Evolutionary conservation across 2,113 vertebrate species (phyloP).

Genomic region (Sinocyclocheilus rhinocerous): DNA sequence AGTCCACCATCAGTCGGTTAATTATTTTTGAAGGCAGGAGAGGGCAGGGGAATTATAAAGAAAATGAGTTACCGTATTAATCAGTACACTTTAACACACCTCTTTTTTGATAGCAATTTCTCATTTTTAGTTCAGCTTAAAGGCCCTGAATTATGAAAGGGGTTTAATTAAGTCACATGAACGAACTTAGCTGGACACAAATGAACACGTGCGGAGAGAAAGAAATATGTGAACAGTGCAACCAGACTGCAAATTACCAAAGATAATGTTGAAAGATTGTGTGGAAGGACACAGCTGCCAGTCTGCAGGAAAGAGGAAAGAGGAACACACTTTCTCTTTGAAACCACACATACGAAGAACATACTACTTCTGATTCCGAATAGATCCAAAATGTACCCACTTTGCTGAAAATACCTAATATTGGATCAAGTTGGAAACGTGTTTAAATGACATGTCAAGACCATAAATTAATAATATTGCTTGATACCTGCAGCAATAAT

Average conservation of each 20-base stretch:
- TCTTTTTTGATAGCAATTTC: conserved; percentile 76
- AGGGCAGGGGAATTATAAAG: background rate
- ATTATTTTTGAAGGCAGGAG: background rate
- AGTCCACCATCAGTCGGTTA: background rate
- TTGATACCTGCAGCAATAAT: background rate
- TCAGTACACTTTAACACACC: conserved; percentile 75
- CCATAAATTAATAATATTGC: background rate
- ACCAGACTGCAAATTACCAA: conserved; percentile 2
- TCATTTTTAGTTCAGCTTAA: conserved; percentile 74
- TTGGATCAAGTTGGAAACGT: too few species aligned
- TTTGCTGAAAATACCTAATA: too few species aligned
- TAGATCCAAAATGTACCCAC: background rate
- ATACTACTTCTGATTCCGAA: background rate
- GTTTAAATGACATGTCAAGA: background rate
- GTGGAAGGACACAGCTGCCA: background rate
- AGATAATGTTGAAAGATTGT: background rate
- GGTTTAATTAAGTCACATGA: conserved; percentile 5
- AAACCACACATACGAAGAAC: background rate
- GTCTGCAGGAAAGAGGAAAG: background rate
- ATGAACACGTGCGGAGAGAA: background rate
- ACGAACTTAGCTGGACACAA: background rate
- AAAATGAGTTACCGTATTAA: background rate
- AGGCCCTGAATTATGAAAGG: background rate
- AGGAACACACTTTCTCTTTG: background rate
- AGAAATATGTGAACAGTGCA: background rate